Evolutionary conservation across 2,113 vertebrate genomes (phyloP), one percentile per base, ranked within the genome.

Genomic region (Macquaria ambigua): DNA sequence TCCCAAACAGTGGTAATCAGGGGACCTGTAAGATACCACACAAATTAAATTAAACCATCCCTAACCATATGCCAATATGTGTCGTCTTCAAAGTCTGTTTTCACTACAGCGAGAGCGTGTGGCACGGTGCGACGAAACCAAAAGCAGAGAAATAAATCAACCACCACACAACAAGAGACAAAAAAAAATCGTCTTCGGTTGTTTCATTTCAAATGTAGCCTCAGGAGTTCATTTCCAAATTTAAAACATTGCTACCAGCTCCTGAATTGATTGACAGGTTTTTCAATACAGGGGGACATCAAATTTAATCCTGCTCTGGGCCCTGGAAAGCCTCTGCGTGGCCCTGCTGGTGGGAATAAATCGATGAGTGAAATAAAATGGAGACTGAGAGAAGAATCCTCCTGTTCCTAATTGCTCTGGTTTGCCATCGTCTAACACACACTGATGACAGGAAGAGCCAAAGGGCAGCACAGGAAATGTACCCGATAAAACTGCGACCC

Each of bases 11-110:
- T 64, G 41, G 61, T 73, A 85, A 87, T 86, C 84, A 87, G 71
- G 83, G 61, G 87, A 89, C 74, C 72, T 82, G 90, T 73, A 70
- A 83, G 76, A 83, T 84, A 75, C 78, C 74, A 75, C 74, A 59
- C 74, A 85, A 88, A 92, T 93, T 86, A 39, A 90, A 92, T 89
- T 74, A 89, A 74, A 84, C 71, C 61, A 18, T 86, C 88, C 71
- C 78, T 4, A 62, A 87, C 77, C 89, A 82, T 87, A 84, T 87
- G 87, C 80, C 86, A 72, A 74, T 68, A 88, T 12, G 39, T 53
- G 76, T 74, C 56, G 43, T n/a, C 62, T 83, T 91, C 89, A 89
- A 81, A 92, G 76, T 50, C 34, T 39, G 37, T 76, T 80, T 90
- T 69, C 63, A 34, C 10, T 59, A 12, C 3, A 5, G 58, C 12